Base-by-base conservation (phyloP, 2,113 vertebrate genomes). In the Sterna hirundo region DNA sequence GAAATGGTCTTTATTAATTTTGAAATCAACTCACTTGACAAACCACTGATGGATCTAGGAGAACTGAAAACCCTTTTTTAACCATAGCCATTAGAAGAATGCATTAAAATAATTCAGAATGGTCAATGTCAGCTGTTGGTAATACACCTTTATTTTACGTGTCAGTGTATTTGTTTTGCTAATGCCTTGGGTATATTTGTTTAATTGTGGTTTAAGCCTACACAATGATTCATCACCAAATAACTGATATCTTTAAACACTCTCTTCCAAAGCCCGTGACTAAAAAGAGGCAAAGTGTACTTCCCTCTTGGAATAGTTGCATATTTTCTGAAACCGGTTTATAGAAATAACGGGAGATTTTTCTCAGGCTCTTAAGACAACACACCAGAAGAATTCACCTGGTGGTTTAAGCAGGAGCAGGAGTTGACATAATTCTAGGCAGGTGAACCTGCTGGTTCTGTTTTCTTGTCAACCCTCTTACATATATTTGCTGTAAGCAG, bases 1-100 rank as follows among this genome's bases (percentile, higher is more conserved):
- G 96, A 97, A 98, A 98, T 90, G 83, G 51, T 91, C 88, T 91
- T 95, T 97, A 98, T 96, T 97, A 98, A 97, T 96, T 96, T 94
- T 97, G 94, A 97, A 95, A 94, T 97, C 91, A 95, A 64, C 88
- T 87, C 36, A 30, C 89, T 96, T 96, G 96, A 91, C 94, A 95
- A 88, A 79, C 34, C 88, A 19, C 70, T 83, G 92, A 92, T 96
- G 83, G 87, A 42, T 92, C 42, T 65, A 49, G 85, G 77, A 86
- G 93, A 93, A 91, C 84, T 90, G 90, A 52, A 82, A 88, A 95
- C 83, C 75, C 18, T 46, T 93, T 94, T 85, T 93, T 69, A 96
- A 86, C 93, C 91, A 34, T 54, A 68, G 71, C 85, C 88, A 80
- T 96, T 97, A 96, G 94, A 87, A 38, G 55, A 76, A 26, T 57